Base-by-base conservation (phyloP, 1,140 invertebrate species). In the Temnothorax nylanderi region DNA sequence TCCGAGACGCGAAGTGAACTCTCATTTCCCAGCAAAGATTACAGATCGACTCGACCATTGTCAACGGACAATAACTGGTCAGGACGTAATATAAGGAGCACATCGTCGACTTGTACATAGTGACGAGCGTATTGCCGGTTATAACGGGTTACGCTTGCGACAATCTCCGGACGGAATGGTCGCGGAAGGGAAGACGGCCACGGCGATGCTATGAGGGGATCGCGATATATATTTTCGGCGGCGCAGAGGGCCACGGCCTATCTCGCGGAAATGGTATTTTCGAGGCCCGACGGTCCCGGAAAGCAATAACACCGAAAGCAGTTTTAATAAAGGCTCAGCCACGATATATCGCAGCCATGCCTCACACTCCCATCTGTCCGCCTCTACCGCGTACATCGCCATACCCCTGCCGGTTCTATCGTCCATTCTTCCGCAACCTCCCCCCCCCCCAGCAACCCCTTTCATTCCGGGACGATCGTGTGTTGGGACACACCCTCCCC, bases 231-330 rank as follows among this genome's bases (percentile, higher is more conserved):
- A 87, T 90, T 88, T 90, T 88, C 64, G 69, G 49, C 26, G 56
- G 54, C 18, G 82, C 60, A 60, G 71, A 88, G 80, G 54, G 54
- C 86, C 80, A 89, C 85, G 77, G 87, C 87, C 86, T 92, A 92
- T 90, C 87, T 91, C 88, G 87, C 90, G 87, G 87, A 92, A 92
- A 90, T 86, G 90, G 85, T 89, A 91, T 92, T 92, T 92, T 92
- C 91, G 91, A 89, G 91, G 84, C 90, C 85, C 91, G 86, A 91
- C 91, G 88, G 91, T 90, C 87, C 85, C 91, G 91, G 89, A 92
- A 92, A 91, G 91, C 88, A 92, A 92, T 92, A 92, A 92, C 90
- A 92, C 91, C 87, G 90, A 88, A 90, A 91, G 88, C 91, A 92
- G 89, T 92, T 92, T 92, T 92, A 92, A 92, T 92, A 92, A 92